These are phyloP conservation scores for Plectropomus leopardus DNA, from an alignment of 2,113 vertebrate genomes.

Conservation along the genomic window DNA sequence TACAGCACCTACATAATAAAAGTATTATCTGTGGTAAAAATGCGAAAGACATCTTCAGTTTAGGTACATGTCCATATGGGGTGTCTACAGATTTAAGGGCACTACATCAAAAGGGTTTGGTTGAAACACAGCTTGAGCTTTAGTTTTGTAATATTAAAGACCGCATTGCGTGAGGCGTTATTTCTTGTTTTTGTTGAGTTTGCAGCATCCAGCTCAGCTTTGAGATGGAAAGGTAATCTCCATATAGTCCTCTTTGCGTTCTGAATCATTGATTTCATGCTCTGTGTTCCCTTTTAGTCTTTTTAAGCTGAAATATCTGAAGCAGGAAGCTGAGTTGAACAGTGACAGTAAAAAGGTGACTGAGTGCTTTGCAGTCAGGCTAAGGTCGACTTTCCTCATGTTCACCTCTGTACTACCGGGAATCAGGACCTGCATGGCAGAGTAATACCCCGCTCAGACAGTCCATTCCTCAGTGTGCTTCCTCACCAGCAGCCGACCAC, in stretches of 20 bases:
- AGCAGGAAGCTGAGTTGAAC: constrained; percentile 4
- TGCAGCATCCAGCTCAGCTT: constrained; percentile 1
- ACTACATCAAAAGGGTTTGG: too few relatives aligned
- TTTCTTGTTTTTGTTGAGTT: constrained; percentile 15
- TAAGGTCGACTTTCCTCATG: background rate
- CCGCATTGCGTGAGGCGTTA: background rate
- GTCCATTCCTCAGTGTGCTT: background rate
- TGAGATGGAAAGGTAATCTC: constrained; percentile 16
- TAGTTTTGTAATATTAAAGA: background rate
- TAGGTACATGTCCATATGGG: too few relatives aligned
- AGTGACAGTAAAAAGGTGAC: background rate
- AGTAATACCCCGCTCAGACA: background rate
- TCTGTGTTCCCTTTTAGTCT: constrained; percentile 11
- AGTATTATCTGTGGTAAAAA: too few relatives aligned
- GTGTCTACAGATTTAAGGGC: too few relatives aligned
- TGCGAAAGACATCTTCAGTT: too few relatives aligned
- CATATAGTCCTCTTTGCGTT: background rate
- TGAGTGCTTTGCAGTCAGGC: background rate
- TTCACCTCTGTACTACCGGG: background rate
- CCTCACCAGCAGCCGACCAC: background rate
- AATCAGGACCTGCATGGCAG: background rate
- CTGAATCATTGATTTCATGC: constrained; percentile 46
- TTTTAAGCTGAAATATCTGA: constrained; percentile 9
- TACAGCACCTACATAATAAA: too few relatives aligned
- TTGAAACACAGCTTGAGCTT: background rate